Percentiles rank a stretch among this genome's conserved stretches.
Conservation (phyloP, 2,113 vertebrate species). For the Scartelaos histophorus region DNA sequence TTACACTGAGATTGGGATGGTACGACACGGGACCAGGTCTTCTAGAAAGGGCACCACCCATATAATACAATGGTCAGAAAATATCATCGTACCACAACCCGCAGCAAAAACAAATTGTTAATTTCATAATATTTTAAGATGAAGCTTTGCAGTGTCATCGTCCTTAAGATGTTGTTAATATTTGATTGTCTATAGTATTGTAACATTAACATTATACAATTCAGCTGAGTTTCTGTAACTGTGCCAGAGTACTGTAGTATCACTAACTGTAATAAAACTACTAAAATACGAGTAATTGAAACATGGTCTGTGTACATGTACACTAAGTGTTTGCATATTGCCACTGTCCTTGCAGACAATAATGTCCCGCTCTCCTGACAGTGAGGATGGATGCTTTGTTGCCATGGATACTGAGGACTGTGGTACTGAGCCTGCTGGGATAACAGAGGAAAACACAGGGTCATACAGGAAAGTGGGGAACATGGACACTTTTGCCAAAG, state of each 20-base stretch:
- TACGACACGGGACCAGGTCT: slow-evolving; percentile 20
- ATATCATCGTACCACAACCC: not conserved
- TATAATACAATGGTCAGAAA: slow-evolving; percentile 27
- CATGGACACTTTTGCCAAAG: slow-evolving; percentile 58
- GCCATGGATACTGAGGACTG: slow-evolving; percentile 91
- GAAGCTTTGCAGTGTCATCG: slow-evolving; percentile 16
- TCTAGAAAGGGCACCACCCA: slow-evolving; percentile 30
- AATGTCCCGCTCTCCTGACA: slow-evolving; percentile 92
- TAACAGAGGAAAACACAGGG: slow-evolving; percentile 72
- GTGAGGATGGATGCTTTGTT: slow-evolving; percentile 91
- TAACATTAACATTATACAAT: too few species aligned
- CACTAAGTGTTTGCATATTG: slow-evolving; percentile 6
- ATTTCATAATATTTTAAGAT: not conserved
- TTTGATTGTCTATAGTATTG: not conserved
- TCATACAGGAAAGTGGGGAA: slow-evolving; percentile 63
- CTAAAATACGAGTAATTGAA: not conserved
- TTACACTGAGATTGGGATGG: slow-evolving; percentile 34
- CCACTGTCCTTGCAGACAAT: slow-evolving; percentile 70
- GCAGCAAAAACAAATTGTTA: not conserved
- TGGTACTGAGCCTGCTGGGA: slow-evolving; percentile 65
- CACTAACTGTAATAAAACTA: not conserved
- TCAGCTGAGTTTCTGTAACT: not conserved
- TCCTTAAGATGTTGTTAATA: not conserved
- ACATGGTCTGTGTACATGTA: not conserved
- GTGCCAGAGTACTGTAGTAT: not conserved